A percentile compares a stretch with the other conserved stretches of the same genome.
Conservation (phyloP, 2,888 invertebrate genomes). For the Neelides folsomi region DNA sequence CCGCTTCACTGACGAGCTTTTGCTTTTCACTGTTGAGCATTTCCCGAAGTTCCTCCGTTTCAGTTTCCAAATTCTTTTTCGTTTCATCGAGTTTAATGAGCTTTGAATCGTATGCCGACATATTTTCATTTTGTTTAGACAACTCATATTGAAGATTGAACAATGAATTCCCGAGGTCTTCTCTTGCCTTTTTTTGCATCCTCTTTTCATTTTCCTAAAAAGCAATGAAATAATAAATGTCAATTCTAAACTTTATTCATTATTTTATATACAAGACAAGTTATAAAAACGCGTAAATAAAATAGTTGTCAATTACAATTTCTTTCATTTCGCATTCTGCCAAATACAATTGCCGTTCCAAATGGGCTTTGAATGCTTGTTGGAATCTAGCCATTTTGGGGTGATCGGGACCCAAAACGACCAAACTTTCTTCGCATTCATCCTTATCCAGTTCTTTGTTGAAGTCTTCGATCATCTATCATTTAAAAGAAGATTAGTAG, state of each 20-base stretch:
- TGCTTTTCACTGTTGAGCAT: conserved; percentile 45
- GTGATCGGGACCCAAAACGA: conserved; percentile 56
- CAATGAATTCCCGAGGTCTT: conserved; percentile 46
- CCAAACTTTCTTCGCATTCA: conserved; percentile 34
- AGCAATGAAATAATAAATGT: background rate
- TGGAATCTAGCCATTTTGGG: conserved; percentile 62
- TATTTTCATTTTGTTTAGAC: conserved; percentile 42
- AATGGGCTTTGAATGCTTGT: conserved; percentile 51
- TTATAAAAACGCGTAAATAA: background rate
- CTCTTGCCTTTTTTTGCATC: conserved; percentile 44
- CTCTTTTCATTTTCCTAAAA: conserved; percentile 41
- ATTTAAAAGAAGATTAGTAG: too few relatives aligned
- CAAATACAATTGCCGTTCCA: conserved; percentile 50
- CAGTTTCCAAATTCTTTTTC: conserved; percentile 43
- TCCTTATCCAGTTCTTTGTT: background rate
- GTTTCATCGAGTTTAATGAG: conserved; percentile 43
- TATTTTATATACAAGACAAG: background rate
- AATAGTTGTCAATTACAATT: conserved; percentile 42
- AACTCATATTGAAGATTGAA: conserved; percentile 52
- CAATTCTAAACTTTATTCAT: background rate
- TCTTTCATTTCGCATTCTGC: conserved; percentile 54
- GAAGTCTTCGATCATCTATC: background rate
- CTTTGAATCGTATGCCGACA: conserved; percentile 46
- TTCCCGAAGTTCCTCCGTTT: conserved; percentile 41
- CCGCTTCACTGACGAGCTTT: conserved; percentile 46